Base-by-base conservation (phyloP, 2,797 vertebrate genomes). In the Gadopsis bispinosus region DNA sequence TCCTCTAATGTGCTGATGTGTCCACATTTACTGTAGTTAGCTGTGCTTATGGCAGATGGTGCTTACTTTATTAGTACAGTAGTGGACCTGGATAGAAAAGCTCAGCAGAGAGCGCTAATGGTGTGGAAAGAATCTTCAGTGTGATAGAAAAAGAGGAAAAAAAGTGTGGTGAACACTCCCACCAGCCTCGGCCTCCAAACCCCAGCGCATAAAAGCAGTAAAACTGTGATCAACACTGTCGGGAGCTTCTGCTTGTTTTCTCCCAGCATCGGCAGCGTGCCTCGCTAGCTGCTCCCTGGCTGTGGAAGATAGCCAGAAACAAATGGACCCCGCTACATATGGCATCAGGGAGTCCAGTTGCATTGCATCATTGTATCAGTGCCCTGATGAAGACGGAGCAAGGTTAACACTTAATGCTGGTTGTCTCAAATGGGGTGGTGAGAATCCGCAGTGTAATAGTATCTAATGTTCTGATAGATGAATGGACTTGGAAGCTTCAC, bases 81-180 rank as follows among this genome's bases (percentile, higher is more conserved):
- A 37, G 82, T 83, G 83, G 69, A 87, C 84, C 70, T 75, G 86
- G 79, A 72, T 77, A 75, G 70, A 87, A 92, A 89, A 90, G 86
- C 92, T 94, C 92, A 93, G 92, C 92, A 93, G 81, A 91, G 90
- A 93, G 86, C 79, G 80, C 81, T 92, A 93, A 94, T 92, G 89
- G 88, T 77, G 87, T 92, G 90, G 93, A 92, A 94, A 94, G 77
- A 91, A 88, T 83, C 76, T 68, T 87, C 69, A 73, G 70, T 66
- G 69, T 16, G 33, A 80, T 73, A 74, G 72, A 80, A 79, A 81
- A 64, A 56, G 22, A 26, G 1, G 12, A 10, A 56, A 67, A 74
- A 81, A 62, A 61, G 35, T 29, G 60, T 22, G 31, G 60, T 65
- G 67, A 86, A 70, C 61, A 67, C 68, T 88, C 75, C 70, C 81